Base-by-base conservation (phyloP, 1,140 invertebrate species). In the Bombus terrestris region DNA sequence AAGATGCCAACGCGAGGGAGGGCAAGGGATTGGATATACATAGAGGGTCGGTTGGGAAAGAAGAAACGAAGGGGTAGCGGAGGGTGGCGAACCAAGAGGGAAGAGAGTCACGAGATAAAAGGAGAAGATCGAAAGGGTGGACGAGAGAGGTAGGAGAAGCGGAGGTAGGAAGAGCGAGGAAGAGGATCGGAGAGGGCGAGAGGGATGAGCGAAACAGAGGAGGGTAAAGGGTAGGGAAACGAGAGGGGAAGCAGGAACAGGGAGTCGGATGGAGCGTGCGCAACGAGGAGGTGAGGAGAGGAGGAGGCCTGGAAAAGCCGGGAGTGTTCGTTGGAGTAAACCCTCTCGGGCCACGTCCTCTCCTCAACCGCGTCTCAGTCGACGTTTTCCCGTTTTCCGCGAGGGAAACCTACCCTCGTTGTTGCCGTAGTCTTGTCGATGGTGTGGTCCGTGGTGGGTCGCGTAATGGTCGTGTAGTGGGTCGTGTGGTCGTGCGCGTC, bases 271-370 rank as follows among this genome's bases (percentile, higher is more conserved):
- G 35, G 82, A 73, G 77, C 82, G 86, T 83, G 86, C 86, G 83
- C 77, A 43, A 8, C 53, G 66, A 32, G 77, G 59, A 41, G 72
- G 39, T 59, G 74, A 41, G 64, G 86, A 87, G 68, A 85, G 83
- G 32, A 76, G 64, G 71, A 76, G 64, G 76, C 83, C 83, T 87
- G 86, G 86, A 85, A 87, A 87, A 87, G 86, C 86, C 86, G 86
- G 86, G 86, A 87, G 86, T 81, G 86, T 85, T 87, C 86, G 76
- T 87, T 64, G 35, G 75, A 77, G 76, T 73, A 79, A 87, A 72
- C 86, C 83, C 64, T 62, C 43, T 82, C 59, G 66, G 80, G 53
- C 78, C 71, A 53, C 66, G 81, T 83, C 68, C 83, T 47, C 83
- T 43, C 47, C 12, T 39, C 68, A 73, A 22, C 62, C 47, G 78